A percentile compares a stretch with the other conserved stretches of the same genome.
phyloP scores from a whole-genome alignment of 2,113 vertebrate species.

The Misgurnus mizolepis region DNA sequence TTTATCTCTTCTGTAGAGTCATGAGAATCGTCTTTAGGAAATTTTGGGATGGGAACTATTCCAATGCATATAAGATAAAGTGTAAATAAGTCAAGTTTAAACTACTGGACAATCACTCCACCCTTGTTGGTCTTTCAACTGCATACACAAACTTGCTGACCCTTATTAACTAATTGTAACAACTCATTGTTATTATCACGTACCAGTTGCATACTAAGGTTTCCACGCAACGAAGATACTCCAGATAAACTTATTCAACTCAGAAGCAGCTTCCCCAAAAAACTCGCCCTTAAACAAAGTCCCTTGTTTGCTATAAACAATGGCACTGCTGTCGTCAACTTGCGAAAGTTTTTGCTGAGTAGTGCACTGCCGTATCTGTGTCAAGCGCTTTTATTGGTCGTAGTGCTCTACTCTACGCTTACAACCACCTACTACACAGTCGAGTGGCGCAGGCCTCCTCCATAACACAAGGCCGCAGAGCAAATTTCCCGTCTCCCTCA shows the following conservation, averaged over 20 bases:
- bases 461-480: conserved; percentile 69
- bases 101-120: background rate
- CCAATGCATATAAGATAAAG: background rate
- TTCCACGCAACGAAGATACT: conserved; percentile 14
- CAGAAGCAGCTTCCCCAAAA: background rate
- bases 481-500: conserved; percentile 52
- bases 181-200: conserved; percentile 4
- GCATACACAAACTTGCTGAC: background rate
- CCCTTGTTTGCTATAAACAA: conserved; percentile 41
- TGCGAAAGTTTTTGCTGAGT: conserved; percentile 60
- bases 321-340: conserved; percentile 59
- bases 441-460: conserved; percentile 68
- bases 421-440: conserved; percentile 73
- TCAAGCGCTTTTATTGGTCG: conserved; percentile 65
- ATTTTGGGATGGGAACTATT: background rate
- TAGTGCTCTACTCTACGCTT: conserved; percentile 69
- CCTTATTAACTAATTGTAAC: background rate
- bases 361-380: conserved; percentile 64
- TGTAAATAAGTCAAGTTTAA: background rate
- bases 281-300: background rate
- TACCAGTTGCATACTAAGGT: background rate
- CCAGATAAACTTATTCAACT: background rate
- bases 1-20: background rate
- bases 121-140: background rate
- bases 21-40: background rate